phyloP scores from a whole-genome alignment of 2,113 vertebrate genomes.

The Macquaria ambigua region DNA sequence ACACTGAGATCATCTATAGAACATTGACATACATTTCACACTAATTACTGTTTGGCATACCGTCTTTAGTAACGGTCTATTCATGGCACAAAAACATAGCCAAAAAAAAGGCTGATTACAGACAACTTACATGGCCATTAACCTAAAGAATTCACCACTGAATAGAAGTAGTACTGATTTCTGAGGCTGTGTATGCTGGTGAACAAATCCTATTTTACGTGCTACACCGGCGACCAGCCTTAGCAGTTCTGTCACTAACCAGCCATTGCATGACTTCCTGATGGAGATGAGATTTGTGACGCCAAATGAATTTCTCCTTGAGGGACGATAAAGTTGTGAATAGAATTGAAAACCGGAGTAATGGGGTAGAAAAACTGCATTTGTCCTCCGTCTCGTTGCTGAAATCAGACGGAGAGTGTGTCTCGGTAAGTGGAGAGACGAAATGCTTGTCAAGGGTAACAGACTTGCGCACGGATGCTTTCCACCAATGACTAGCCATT shows the following conservation, averaged over 20 bases:
- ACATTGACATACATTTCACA: slow-evolving; percentile 25
- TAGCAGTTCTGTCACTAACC: slow-evolving; percentile 72
- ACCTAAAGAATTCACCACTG: neutral
- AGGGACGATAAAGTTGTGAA: slow-evolving; percentile 81
- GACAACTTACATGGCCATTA: neutral
- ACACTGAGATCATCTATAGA: slow-evolving; percentile 51
- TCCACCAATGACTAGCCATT: slow-evolving; percentile 68
- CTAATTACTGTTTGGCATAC: slow-evolving; percentile 2
- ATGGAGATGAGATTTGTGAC: slow-evolving; percentile 81
- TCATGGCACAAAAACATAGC: neutral
- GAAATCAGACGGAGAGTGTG: slow-evolving; percentile 56
- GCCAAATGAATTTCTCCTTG: slow-evolving; percentile 80
- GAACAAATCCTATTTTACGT: slow-evolving; percentile 61
- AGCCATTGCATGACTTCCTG: slow-evolving; percentile 74
- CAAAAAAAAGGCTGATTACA: neutral
- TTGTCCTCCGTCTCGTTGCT: slow-evolving; percentile 68
- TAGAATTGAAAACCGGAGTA: slow-evolving; percentile 77
- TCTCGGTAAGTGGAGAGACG: slow-evolving; percentile 62
- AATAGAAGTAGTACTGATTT: slow-evolving; percentile 19
- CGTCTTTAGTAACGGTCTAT: slow-evolving; percentile 17
- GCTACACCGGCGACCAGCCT: slow-evolving; percentile 42
- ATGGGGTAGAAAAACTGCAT: slow-evolving; percentile 77
- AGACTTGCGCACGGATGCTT: slow-evolving; percentile 61
- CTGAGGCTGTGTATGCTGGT: slow-evolving; percentile 15
- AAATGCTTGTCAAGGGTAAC: slow-evolving; percentile 77